Evolutionary conservation across 1,140 invertebrate species (phyloP), one percentile per base, ranked within the genome.

Genomic region (Antheraea pernyi): DNA sequence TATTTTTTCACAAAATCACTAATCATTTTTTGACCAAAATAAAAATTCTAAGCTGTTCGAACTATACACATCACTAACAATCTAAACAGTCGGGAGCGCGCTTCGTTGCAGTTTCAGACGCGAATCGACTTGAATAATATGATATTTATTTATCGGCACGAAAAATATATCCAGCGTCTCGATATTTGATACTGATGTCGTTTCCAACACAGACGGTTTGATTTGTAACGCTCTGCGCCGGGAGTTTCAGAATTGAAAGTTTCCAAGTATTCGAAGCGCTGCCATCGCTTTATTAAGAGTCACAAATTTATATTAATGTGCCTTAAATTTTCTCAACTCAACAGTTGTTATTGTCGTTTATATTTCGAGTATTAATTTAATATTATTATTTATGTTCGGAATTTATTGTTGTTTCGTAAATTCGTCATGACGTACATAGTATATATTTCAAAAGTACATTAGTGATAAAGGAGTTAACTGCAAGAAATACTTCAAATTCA

Each of bases 141-240:
- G 18, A 65, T 65, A 65, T 65, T 65, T 65, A 65, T 65, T 65
- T 65, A 46, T 65, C 39, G 64, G 19, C 19, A 65, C 63, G 30
- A 30, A 53, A 65, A 53, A 48, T 65, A 65, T 42, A 48, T 48
- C 30, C 30, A 16, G 19, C 7, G 16, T 37, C 30, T n/a, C 30
- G 61, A 63, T 63, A 63, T 63, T 36, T 13, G 30, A 63, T 30
- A 63, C 30, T 13, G 59, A 59, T 59, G 19, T 59, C 58, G 58
- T 59, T 61, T 61, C 7, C 39, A 42, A 42, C 39, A 42, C 46
- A 53, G 46, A 53, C 46, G 46, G 46, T 53, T 16, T 53, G 46
- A 53, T 53, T 53, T 53, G 46, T 53, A 53, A 53, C 46, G 46
- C 46, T 53, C 46, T 8, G 11, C 39, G 6, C 13, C 46, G 46